A percentile compares a stretch with the other conserved stretches of the same genome.
phyloP scores from a whole-genome alignment of 2,797 vertebrate species.

The Danio choprae region DNA sequence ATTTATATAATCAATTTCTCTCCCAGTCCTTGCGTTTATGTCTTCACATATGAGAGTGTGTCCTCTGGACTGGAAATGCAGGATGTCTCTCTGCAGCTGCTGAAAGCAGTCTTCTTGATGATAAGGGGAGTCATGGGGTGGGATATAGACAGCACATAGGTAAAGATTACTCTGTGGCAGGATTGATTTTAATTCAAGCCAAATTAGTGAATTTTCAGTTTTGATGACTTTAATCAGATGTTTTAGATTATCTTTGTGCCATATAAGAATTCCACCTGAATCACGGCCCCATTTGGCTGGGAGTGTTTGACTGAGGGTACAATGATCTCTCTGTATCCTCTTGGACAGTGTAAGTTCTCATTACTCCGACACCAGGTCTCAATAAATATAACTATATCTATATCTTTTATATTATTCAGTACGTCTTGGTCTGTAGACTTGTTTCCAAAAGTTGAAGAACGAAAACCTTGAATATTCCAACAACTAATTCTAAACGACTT shows the following conservation, averaged over 20 bases:
- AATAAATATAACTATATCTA: background rate
- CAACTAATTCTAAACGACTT: background rate
- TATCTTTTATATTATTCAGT: background rate
- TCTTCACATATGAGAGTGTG: too few species aligned
- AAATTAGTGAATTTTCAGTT: background rate
- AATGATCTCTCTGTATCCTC: background rate
- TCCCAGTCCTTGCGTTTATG: too few species aligned
- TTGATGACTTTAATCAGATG: background rate
- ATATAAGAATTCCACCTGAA: constrained; percentile 20
- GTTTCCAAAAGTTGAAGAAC: background rate
- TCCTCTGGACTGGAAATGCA: constrained; percentile 4
- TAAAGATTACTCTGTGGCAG: background rate
- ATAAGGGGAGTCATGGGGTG: background rate
- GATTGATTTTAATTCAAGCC: background rate
- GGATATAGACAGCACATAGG: constrained; percentile 2
- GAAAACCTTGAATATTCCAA: constrained; percentile 1
- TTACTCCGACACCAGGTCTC: background rate
- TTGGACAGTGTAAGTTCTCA: constrained; percentile 19
- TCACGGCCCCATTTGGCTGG: constrained; percentile 7
- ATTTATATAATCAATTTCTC: too few species aligned
- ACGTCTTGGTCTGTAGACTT: background rate
- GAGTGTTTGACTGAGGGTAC: background rate
- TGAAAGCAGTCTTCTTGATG: background rate
- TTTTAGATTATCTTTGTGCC: constrained; percentile 14
- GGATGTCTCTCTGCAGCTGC: background rate